These are phyloP conservation scores for Drosophila stalkeri DNA, from an alignment of 2,888 invertebrate genomes.

Conservation along the genomic window DNA sequence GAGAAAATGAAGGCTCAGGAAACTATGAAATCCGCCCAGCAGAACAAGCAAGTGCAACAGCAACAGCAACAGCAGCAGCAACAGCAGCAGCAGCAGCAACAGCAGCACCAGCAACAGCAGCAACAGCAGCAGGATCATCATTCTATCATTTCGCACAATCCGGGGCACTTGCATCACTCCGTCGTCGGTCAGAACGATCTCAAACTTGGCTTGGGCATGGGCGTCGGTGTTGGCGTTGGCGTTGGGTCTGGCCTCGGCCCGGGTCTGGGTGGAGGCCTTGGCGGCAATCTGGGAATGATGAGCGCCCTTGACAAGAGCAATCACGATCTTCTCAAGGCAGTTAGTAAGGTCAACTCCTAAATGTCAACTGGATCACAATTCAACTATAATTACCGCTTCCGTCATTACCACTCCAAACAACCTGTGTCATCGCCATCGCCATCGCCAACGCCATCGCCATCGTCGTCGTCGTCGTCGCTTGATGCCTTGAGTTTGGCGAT, in stretches of 20 bases:
- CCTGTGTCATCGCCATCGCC: slow-evolving; percentile 5
- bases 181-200: slow-evolving; percentile 85
- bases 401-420: slow-evolving; percentile 39
- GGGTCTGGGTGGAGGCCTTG: slow-evolving; percentile 82
- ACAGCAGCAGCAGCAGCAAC: slow-evolving; percentile 80
- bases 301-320: slow-evolving; percentile 85
- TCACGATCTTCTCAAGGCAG: slow-evolving; percentile 85
- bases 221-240: slow-evolving; percentile 78
- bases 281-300: slow-evolving; percentile 85
- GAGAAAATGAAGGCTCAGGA: slow-evolving; percentile 96
- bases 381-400: slow-evolving; percentile 27
- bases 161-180: slow-evolving; percentile 85
- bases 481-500: slow-evolving; percentile 59
- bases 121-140: slow-evolving; percentile 84
- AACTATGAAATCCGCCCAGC: slow-evolving; percentile 93
- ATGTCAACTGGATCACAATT: slow-evolving; percentile 45
- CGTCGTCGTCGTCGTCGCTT: slow-evolving; percentile 47
- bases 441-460: slow-evolving; percentile 20
- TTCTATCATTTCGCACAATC: slow-evolving; percentile 85
- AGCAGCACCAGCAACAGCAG: slow-evolving; percentile 81
- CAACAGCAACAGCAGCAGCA: slow-evolving; percentile 84
- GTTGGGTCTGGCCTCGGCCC: slow-evolving; percentile 79
- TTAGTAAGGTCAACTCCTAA: slow-evolving; percentile 86
- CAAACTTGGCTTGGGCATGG: slow-evolving; percentile 85
- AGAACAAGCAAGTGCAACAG: slow-evolving; percentile 87